Conservation (phyloP, 2,888 invertebrate genomes). For the Polydrusus pterygomalis region DNA sequence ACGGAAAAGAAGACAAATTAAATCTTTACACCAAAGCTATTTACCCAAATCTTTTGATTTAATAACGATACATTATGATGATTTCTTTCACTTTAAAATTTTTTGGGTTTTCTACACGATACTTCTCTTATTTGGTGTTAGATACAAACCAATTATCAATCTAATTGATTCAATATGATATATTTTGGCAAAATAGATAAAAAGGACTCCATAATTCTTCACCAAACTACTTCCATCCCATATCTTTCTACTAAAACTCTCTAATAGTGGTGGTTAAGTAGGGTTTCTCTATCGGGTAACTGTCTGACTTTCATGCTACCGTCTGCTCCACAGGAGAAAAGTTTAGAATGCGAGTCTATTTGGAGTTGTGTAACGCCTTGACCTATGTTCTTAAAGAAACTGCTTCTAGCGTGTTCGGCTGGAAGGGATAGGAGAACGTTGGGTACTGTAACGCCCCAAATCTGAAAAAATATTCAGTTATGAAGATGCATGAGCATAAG, state of each 20-base stretch:
- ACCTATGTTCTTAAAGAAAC: conserved; percentile 98
- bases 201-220: not conserved
- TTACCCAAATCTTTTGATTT: not conserved
- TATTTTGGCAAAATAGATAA: not conserved
- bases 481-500: too few relatives aligned
- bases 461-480: too few relatives aligned
- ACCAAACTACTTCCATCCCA: conserved; percentile 3
- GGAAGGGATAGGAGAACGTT: conserved; percentile 91
- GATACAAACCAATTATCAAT: not conserved
- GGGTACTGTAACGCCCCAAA: conserved; percentile 94
- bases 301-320: conserved; percentile 98
- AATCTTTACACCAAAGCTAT: too few relatives aligned
- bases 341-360: conserved; percentile 89
- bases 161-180: not conserved
- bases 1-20: not conserved
- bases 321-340: conserved; percentile 99
- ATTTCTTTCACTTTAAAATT: not conserved
- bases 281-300: conserved; percentile 85
- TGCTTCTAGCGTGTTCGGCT: conserved; percentile 95
- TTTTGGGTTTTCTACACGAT: not conserved
- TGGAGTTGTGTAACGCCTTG: conserved; percentile 97
- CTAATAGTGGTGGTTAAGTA: conserved; percentile 63
- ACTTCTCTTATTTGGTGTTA: not conserved
- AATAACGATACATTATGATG: not conserved
- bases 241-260: conserved; percentile 4